phyloP scores from a whole-genome alignment of 2,888 invertebrate species.

The Rhopalosiphum nymphaeae region DNA sequence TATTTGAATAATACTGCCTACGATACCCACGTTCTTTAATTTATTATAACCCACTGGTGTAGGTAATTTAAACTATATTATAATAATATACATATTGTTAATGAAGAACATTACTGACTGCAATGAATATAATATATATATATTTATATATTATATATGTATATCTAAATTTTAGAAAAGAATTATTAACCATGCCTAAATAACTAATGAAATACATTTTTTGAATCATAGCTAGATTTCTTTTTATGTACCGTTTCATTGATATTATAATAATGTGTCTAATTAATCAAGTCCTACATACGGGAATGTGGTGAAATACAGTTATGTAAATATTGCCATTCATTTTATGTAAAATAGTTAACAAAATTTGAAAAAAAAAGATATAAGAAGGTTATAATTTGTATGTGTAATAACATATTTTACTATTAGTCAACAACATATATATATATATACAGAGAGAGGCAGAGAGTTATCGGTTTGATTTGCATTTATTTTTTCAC shows the following conservation, averaged over 20 bases:
- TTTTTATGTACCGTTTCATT: background rate
- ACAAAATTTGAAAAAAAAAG: background rate
- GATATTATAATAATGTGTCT: background rate
- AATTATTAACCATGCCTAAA: slow-evolving; percentile 29
- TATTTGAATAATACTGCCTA: slow-evolving; percentile 42
- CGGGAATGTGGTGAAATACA: slow-evolving; percentile 33
- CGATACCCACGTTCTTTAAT: slow-evolving; percentile 30
- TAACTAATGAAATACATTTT: slow-evolving; percentile 31
- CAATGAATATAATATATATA: background rate
- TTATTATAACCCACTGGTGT: slow-evolving; percentile 29
- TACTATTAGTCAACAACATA: slow-evolving; percentile 28
- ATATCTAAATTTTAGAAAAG: background rate
- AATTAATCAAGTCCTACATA: slow-evolving; percentile 25
- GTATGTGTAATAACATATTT: background rate
- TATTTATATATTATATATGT: background rate
- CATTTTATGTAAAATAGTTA: slow-evolving; percentile 41
- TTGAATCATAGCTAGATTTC: background rate
- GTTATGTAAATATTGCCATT: slow-evolving; percentile 35
- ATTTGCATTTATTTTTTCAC: background rate
- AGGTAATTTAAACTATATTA: slow-evolving; percentile 1
- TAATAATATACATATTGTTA: slow-evolving; percentile 18
- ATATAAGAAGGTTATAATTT: slow-evolving; percentile 32
- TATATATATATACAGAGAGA: background rate
- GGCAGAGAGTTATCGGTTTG: background rate
- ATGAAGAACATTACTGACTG: slow-evolving; percentile 12